Percentiles rank a stretch among this genome's conserved stretches.
phyloP scores from a whole-genome alignment of 2,888 invertebrate species.

The Ormyrus labotus region DNA sequence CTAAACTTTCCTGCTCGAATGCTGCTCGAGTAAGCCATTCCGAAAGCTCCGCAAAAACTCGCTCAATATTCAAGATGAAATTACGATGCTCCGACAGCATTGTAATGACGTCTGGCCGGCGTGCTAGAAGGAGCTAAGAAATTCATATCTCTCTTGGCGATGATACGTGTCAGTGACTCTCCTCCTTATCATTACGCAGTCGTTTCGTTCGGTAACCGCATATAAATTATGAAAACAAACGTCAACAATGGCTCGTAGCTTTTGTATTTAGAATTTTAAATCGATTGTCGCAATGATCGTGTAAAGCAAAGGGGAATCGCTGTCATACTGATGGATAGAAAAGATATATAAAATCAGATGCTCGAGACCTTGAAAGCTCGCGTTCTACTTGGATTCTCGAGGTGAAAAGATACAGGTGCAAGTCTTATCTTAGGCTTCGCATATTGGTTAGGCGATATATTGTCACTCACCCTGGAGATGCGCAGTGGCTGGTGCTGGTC shows the following conservation, averaged over 20 bases:
- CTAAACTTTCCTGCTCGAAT: too few species aligned
- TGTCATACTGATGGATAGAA: not conserved
- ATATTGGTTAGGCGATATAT: too few species aligned
- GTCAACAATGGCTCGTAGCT: slow-evolving; percentile 1
- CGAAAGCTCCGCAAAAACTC: too few species aligned
- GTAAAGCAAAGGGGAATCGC: not conserved
- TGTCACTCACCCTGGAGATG: slow-evolving; percentile 84
- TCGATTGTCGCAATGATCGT: not conserved
- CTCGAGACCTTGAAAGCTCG: too few species aligned
- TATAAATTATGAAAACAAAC: slow-evolving; percentile 36
- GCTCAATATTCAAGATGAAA: too few species aligned
- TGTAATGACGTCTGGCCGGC: too few species aligned
- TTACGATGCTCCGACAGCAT: too few species aligned
- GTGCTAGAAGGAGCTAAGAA: not conserved
- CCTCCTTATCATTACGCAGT: slow-evolving; percentile 3
- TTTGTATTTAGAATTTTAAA: slow-evolving; percentile 43
- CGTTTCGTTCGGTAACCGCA: not conserved
- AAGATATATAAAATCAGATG: not conserved
- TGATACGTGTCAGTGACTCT: slow-evolving; percentile 19
- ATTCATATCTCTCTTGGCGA: slow-evolving; percentile 12
- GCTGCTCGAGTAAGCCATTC: too few species aligned
- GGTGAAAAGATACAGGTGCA: too few species aligned
- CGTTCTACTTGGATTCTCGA: too few species aligned
- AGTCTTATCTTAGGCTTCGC: too few species aligned
- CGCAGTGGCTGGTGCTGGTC: slow-evolving; percentile 87